phyloP scores from a whole-genome alignment of 2,113 vertebrate species.

The Melanotaenia duboulayi region DNA sequence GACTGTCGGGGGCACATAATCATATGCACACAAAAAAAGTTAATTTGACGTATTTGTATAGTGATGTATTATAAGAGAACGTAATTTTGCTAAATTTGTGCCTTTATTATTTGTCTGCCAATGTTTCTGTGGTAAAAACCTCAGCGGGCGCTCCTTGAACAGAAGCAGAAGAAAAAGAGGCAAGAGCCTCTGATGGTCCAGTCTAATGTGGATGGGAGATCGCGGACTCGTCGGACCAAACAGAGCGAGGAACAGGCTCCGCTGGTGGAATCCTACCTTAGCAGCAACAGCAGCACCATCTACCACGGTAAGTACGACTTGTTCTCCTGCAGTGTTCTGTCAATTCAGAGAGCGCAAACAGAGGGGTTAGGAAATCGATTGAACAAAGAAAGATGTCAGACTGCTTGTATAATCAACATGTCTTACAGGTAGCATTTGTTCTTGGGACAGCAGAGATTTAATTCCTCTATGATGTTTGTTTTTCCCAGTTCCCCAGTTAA shows the following conservation, averaged over 20 bases:
- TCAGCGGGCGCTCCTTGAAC: conserved; percentile 93
- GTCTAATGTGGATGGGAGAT: conserved; percentile 92
- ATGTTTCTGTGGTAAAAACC: conserved; percentile 6
- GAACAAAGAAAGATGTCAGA: conserved; percentile 17
- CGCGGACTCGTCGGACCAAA: conserved; percentile 88
- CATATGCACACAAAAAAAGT: no score
- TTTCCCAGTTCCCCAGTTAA: conserved; percentile 1
- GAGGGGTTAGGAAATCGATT: conserved; percentile 15
- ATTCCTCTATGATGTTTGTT: neutral
- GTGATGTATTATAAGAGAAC: neutral
- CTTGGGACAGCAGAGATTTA: conserved; percentile 2
- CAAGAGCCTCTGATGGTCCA: conserved; percentile 99
- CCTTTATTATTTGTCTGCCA: neutral
- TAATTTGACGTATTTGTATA: neutral
- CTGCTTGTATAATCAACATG: conserved; percentile 11
- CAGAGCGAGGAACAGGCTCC: conserved; percentile 97
- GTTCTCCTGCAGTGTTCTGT: neutral
- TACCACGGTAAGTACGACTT: conserved; percentile 87
- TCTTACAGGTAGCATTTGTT: conserved; percentile 17
- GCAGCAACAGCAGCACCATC: conserved; percentile 95
- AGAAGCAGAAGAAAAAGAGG: conserved; percentile 98
- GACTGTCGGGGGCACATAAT: no score
- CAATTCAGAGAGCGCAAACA: conserved; percentile 20
- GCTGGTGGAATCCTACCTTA: conserved; percentile 95
- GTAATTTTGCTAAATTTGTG: conserved; percentile 14